Evolutionary conservation across 2,797 vertebrate species (phyloP).

Genomic region (Cyprinella venusta): DNA sequence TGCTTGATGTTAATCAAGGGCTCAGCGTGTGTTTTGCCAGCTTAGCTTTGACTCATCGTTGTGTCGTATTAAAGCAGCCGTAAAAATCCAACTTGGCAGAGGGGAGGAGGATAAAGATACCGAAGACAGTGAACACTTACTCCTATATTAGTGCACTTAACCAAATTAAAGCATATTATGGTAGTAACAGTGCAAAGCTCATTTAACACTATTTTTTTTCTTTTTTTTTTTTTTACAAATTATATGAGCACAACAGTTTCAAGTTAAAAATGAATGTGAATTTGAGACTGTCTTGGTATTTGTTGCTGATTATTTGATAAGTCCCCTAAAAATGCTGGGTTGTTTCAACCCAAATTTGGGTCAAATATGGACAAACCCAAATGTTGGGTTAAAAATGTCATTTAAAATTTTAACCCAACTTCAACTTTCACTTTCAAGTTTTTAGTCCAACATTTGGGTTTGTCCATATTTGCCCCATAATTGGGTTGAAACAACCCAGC

Average conservation of each 20-base stretch:
- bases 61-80: conserved; percentile 33
- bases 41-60: conserved; percentile 45
- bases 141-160: background rate
- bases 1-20: conserved; percentile 61
- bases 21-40: conserved; percentile 53
- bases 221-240: background rate
- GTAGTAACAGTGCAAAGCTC: background rate
- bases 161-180: background rate
- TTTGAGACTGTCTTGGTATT: background rate
- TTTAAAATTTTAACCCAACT: too few relatives aligned
- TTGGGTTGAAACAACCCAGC: too few relatives aligned
- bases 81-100: conserved; percentile 42
- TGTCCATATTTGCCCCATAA: too few relatives aligned
- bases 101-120: background rate
- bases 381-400: too few relatives aligned
- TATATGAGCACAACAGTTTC: background rate
- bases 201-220: background rate
- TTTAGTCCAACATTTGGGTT: too few relatives aligned
- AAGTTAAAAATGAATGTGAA: background rate
- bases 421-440: too few relatives aligned
- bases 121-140: background rate
- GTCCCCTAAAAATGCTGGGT: background rate
- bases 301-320: background rate
- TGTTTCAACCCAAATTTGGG: too few relatives aligned
- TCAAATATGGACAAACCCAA: too few relatives aligned